A percentile compares a stretch with the other conserved stretches of the same genome.
These are phyloP conservation scores for Eleginops maclovinus DNA, from an alignment of 2,113 vertebrate species.

Conservation along the genomic window DNA sequence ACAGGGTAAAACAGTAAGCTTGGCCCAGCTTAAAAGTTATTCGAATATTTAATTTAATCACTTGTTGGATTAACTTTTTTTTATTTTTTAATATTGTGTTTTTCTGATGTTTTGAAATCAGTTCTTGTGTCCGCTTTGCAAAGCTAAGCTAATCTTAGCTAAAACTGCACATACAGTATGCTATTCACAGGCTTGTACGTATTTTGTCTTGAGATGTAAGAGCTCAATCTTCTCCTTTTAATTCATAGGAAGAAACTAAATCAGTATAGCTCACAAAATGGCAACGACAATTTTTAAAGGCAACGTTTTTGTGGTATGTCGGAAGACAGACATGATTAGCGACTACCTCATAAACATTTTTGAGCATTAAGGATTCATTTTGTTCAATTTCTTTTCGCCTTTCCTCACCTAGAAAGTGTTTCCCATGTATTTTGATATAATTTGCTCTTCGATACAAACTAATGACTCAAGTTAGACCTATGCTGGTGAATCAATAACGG, in stretches of 20 bases:
- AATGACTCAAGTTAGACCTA: constrained; percentile 8
- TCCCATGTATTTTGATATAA: not conserved
- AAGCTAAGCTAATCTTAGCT: not conserved
- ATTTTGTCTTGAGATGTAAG: no score
- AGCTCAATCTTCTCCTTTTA: no score
- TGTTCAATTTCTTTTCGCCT: not conserved
- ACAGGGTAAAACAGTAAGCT: not conserved
- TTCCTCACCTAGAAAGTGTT: not conserved
- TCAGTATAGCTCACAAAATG: no score
- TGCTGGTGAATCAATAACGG: constrained; percentile 4
- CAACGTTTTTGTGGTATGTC: no score
- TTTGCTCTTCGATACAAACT: constrained; percentile 20
- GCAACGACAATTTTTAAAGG: no score
- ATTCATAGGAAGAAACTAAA: no score
- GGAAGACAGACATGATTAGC: not conserved
- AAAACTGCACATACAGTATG: not conserved
- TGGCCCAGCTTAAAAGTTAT: not conserved
- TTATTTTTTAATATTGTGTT: not conserved
- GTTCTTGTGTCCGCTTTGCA: not conserved
- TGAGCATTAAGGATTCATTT: no score
- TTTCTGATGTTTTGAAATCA: not conserved
- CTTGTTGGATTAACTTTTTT: not conserved
- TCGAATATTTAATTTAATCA: not conserved
- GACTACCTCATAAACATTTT: not conserved
- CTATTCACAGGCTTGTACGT: not conserved